Evolutionary conservation across 2,797 vertebrate genomes (phyloP).

Genomic region (Pseudomugil tenellus): DNA sequence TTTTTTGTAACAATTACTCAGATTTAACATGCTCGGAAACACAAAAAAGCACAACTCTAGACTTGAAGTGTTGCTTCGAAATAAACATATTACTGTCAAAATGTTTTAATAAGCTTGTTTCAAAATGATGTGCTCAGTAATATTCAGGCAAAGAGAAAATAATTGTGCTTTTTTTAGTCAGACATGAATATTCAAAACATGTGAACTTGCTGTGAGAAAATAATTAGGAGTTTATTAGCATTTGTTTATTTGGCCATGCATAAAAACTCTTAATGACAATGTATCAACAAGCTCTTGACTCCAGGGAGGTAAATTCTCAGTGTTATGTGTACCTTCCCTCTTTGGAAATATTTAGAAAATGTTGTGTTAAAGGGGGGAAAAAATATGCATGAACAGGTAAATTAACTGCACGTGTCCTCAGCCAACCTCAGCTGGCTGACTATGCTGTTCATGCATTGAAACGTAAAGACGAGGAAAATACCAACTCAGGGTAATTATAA

Average conservation of each 20-base stretch:
- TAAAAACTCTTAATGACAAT: constrained; percentile 80
- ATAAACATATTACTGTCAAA: constrained; percentile 31
- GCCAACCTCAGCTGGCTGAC: constrained; percentile 51
- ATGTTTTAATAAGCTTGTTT: constrained; percentile 28
- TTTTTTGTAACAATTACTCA: constrained; percentile 13
- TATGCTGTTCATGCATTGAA: constrained; percentile 75
- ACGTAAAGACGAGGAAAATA: constrained; percentile 78
- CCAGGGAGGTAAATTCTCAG: constrained; percentile 62
- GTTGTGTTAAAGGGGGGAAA: constrained; percentile 4
- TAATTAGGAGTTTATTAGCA: constrained; percentile 83
- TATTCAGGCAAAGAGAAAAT: constrained; percentile 56
- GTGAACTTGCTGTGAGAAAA: constrained; percentile 70
- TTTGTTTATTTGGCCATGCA: constrained; percentile 83
- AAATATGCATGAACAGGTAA: constrained; percentile 45
- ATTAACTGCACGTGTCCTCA: constrained; percentile 66
- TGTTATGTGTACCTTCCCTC: constrained; percentile 49
- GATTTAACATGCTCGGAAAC: constrained; percentile 2
- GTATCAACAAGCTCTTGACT: constrained; percentile 76
- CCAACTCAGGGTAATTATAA: constrained; percentile 76
- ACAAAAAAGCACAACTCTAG: not conserved
- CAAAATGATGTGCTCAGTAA: constrained; percentile 34
- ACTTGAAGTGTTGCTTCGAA: constrained; percentile 29
- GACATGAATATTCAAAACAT: constrained; percentile 80
- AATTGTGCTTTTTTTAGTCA: constrained; percentile 69
- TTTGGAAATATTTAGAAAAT: constrained; percentile 64